A percentile compares a stretch with the other conserved stretches of the same genome.
These are phyloP conservation scores for Lordiphosa mommai DNA, from an alignment of 1,140 invertebrate species.

Conservation along the genomic window DNA sequence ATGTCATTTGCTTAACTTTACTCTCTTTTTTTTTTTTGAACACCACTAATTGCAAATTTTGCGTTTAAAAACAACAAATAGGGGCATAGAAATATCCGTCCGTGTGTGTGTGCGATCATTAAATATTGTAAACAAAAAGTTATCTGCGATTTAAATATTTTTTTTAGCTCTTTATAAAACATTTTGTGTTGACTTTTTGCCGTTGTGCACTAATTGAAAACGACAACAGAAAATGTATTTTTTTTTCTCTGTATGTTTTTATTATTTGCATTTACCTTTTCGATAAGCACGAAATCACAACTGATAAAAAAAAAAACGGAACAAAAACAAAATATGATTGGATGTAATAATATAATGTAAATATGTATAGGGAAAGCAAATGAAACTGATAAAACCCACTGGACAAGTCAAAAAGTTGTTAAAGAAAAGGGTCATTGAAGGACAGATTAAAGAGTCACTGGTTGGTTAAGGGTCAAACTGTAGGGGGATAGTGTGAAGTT, in stretches of 20 bases:
- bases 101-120: conserved; percentile 6
- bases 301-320: conserved; percentile 3
- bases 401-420: too few relatives aligned
- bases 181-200: too few relatives aligned
- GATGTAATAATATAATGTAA: too few relatives aligned
- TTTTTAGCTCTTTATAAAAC: neutral
- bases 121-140: conserved; percentile 3
- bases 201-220: conserved; percentile 6
- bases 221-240: conserved; percentile 6
- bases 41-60: conserved; percentile 10
- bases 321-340: neutral
- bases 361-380: too few relatives aligned
- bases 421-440: too few relatives aligned
- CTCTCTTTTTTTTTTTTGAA: neutral
- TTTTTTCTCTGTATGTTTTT: conserved; percentile 1
- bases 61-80: too few relatives aligned
- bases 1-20: conserved; percentile 2
- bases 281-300: conserved; percentile 10
- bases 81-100: neutral
- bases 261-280: conserved; percentile 7
- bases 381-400: too few relatives aligned
- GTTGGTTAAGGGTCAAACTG: too few relatives aligned
- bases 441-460: too few relatives aligned
- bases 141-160: conserved; percentile 9
- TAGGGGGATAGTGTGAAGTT: too few relatives aligned